Percentiles rank a stretch among this genome's conserved stretches.
Conservation (phyloP, 2,113 vertebrate genomes). For the Notechis scutatus region DNA sequence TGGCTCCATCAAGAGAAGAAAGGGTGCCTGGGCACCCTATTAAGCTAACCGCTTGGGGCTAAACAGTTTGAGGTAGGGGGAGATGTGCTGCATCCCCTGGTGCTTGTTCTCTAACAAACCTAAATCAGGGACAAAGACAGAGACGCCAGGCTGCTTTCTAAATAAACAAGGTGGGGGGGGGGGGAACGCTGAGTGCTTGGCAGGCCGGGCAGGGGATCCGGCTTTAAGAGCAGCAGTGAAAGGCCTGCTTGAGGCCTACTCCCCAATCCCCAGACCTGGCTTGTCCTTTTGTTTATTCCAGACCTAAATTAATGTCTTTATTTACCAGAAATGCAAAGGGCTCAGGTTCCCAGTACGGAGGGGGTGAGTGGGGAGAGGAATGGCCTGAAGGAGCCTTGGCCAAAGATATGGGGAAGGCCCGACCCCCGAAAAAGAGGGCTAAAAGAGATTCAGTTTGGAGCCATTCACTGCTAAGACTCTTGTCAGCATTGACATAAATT, state of each 20-base stretch:
- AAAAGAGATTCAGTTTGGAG: slow-evolving; percentile 75
- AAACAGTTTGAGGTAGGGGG: slow-evolving; percentile 43
- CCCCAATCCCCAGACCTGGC: slow-evolving; percentile 38
- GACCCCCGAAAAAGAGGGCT: slow-evolving; percentile 44
- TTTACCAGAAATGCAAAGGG: slow-evolving; percentile 55
- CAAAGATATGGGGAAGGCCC: slow-evolving; percentile 45
- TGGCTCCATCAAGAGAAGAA: background rate
- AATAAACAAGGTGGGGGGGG: slow-evolving; percentile 63
- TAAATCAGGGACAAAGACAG: slow-evolving; percentile 66
- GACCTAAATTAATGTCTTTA: slow-evolving; percentile 68
- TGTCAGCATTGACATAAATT: slow-evolving; percentile 92
- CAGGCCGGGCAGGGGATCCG: slow-evolving; percentile 62
- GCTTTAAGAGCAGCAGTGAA: slow-evolving; percentile 53
- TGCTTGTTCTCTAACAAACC: slow-evolving; percentile 78
- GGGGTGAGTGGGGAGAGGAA: slow-evolving; percentile 7
- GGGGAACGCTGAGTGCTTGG: slow-evolving; percentile 31
- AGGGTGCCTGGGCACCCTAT: slow-evolving; percentile 23
- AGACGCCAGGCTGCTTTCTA: slow-evolving; percentile 68
- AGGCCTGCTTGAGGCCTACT: slow-evolving; percentile 53
- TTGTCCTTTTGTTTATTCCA: slow-evolving; percentile 56
- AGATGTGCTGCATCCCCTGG: slow-evolving; percentile 72
- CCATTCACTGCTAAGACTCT: slow-evolving; percentile 86
- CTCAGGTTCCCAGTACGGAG: slow-evolving; percentile 41
- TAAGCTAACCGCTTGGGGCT: slow-evolving; percentile 34
- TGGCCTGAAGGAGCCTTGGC: slow-evolving; percentile 11